Percentiles rank a stretch among this genome's conserved stretches.
phyloP scores from a whole-genome alignment of 37 sponge, comb jelly and placozoan genomes.

The Chondrilla cf. caribensis region DNA sequence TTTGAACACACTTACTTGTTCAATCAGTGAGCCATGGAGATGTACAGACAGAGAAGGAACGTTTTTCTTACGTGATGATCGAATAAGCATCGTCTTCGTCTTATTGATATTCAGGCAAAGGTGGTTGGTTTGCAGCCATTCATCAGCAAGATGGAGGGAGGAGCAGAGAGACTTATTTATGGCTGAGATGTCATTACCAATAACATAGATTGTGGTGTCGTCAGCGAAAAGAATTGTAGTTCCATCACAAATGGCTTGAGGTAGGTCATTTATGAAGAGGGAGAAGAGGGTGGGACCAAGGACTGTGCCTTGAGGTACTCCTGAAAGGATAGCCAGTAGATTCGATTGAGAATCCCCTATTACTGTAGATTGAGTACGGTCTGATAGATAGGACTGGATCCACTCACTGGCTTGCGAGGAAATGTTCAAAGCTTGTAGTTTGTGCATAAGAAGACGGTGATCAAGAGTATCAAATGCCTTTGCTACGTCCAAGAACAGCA shows the following conservation, averaged over 20 bases:
- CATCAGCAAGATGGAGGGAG: neutral
- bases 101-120: neutral
- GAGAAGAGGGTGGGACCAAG: conserved; percentile 1
- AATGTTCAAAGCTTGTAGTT: neutral
- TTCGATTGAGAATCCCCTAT: neutral
- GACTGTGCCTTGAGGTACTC: too few relatives aligned
- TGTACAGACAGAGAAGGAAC: neutral
- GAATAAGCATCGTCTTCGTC: conserved; percentile 2
- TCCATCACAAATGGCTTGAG: neutral
- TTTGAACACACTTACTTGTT: neutral
- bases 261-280: neutral
- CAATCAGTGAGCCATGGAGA: neutral
- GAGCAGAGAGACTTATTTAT: neutral
- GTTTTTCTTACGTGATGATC: neutral
- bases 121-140: neutral
- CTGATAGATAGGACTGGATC: neutral
- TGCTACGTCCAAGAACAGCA: neutral
- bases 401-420: neutral
- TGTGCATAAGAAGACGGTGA: neutral
- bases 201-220: neutral
- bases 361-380: neutral
- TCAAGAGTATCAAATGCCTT: neutral
- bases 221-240: neutral
- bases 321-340: too few relatives aligned
- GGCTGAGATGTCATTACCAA: neutral